A percentile compares a stretch with the other conserved stretches of the same genome.
Conservation (phyloP, 2,888 invertebrate species). For the Pherbina coryleti region DNA sequence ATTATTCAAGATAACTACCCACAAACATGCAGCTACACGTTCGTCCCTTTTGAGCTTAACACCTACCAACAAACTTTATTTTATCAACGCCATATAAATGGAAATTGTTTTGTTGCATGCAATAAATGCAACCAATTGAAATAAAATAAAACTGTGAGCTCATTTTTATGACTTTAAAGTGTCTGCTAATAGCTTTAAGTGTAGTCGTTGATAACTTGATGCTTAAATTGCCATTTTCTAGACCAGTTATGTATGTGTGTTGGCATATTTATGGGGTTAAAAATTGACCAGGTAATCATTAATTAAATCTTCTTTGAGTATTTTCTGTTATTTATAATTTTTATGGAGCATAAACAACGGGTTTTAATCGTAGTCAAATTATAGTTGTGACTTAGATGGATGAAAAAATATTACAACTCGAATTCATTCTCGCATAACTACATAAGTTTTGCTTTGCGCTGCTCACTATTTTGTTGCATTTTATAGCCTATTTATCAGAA, state of each 20-base stretch:
- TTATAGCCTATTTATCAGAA: neutral
- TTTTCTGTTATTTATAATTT: too few species aligned
- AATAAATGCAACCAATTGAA: neutral
- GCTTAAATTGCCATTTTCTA: neutral
- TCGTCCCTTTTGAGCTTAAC: neutral
- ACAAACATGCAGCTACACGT: neutral
- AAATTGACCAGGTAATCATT: too few species aligned
- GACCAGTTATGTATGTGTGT: neutral
- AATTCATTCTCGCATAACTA: neutral
- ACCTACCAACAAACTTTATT: neutral
- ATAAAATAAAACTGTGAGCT: neutral
- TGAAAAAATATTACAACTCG: too few species aligned
- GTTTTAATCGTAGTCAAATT: too few species aligned
- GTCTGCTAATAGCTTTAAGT: constrained; percentile 63
- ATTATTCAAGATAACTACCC: constrained; percentile 64
- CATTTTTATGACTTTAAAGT: constrained; percentile 51
- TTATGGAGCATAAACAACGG: too few species aligned
- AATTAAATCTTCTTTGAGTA: too few species aligned
- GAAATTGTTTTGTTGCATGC: constrained; percentile 26
- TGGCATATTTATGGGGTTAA: neutral
- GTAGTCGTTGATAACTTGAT: constrained; percentile 59
- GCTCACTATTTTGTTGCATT: neutral
- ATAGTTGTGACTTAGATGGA: too few species aligned
- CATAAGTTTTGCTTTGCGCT: neutral
- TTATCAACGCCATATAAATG: constrained; percentile 1